phyloP scores from a whole-genome alignment of 2,113 vertebrate species.

The Promerops cafer region DNA sequence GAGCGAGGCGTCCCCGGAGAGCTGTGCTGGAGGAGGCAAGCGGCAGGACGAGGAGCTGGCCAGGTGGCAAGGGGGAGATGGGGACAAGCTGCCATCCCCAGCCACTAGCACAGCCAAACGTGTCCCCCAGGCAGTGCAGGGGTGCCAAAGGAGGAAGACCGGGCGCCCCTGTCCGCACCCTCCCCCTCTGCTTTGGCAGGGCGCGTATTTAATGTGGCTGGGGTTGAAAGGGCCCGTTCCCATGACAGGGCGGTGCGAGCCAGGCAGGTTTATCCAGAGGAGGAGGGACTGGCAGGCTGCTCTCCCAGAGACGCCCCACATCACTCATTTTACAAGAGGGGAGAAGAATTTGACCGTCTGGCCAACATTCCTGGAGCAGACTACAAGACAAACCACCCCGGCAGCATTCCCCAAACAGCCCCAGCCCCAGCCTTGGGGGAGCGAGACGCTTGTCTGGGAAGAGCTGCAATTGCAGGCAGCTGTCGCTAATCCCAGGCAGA shows the following conservation, averaged over 20 bases:
- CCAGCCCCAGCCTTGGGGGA: slow-evolving; percentile 62
- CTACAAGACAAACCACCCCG: slow-evolving; percentile 67
- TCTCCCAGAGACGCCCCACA: slow-evolving; percentile 61
- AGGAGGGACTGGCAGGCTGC: slow-evolving; percentile 55
- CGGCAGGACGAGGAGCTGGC: not conserved
- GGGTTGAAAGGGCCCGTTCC: slow-evolving; percentile 48
- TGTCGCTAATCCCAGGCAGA: slow-evolving; percentile 23
- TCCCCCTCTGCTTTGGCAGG: slow-evolving; percentile 37
- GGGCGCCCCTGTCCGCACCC: rapidly evolving
- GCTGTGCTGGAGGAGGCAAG: not conserved
- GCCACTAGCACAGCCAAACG: not conserved
- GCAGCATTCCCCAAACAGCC: slow-evolving; percentile 66
- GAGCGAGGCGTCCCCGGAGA: not conserved
- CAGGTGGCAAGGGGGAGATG: not conserved
- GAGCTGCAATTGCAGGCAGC: slow-evolving; percentile 56
- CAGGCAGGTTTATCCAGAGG: slow-evolving; percentile 67
- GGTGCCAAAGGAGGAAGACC: not conserved
- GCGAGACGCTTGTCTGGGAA: slow-evolving; percentile 58
- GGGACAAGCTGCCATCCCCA: not conserved
- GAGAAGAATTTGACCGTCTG: slow-evolving; percentile 71
- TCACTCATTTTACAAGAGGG: slow-evolving; percentile 65
- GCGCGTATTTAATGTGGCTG: slow-evolving; percentile 21
- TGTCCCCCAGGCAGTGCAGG: not conserved
- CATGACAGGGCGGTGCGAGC: slow-evolving; percentile 53
- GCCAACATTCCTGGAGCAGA: slow-evolving; percentile 68